These are phyloP conservation scores for Dysmachus trigonus DNA, from an alignment of 2,888 invertebrate species.

Conservation along the genomic window DNA sequence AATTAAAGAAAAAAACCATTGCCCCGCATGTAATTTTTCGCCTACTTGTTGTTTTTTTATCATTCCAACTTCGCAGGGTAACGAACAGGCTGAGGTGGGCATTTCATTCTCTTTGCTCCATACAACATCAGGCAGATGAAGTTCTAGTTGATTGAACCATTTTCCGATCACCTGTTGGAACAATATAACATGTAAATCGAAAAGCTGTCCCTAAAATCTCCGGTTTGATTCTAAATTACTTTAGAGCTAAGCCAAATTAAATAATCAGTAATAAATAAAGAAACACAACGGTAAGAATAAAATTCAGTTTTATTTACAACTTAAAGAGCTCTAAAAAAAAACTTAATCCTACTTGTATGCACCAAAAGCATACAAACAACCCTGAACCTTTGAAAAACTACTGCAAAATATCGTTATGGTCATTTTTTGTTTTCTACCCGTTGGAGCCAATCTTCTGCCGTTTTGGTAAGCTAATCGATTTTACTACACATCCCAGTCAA, in stretches of 20 bases:
- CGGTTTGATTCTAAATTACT: neutral
- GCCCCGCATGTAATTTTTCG: neutral
- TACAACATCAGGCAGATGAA: slow-evolving; percentile 64
- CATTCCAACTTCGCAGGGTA: slow-evolving; percentile 74
- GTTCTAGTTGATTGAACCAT: slow-evolving; percentile 70
- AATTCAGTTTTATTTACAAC: neutral
- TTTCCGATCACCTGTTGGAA: slow-evolving; percentile 64
- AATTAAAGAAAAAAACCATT: neutral
- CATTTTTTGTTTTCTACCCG: neutral
- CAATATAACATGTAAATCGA: slow-evolving; percentile 38
- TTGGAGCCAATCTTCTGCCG: neutral
- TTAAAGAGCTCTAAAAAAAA: neutral
- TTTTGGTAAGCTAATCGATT: neutral
- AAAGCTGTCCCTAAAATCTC: neutral
- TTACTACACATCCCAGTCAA: neutral
- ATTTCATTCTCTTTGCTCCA: slow-evolving; percentile 68
- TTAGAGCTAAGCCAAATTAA: no score
- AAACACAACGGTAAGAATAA: neutral
- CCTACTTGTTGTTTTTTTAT: slow-evolving; percentile 72
- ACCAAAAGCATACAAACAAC: neutral
- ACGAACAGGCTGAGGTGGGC: slow-evolving; percentile 75
- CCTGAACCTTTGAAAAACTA: neutral
- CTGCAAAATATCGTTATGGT: neutral
- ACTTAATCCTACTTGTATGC: neutral
- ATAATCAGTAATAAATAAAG: no score